phyloP scores from a whole-genome alignment of 2,888 invertebrate genomes.

The Panopea generosa region DNA sequence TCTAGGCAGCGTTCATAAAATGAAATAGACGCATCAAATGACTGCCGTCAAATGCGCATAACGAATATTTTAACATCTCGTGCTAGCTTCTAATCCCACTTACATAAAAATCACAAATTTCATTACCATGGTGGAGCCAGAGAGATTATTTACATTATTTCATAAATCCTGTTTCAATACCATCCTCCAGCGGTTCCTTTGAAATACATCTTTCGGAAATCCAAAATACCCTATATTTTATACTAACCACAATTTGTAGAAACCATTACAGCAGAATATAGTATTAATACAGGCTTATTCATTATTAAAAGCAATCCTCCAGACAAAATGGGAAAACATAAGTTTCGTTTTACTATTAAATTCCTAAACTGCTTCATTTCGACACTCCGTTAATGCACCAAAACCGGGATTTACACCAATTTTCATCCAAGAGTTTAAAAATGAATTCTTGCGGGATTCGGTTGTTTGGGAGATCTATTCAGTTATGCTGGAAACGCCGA shows the following conservation, averaged over 20 bases:
- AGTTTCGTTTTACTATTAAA: constrained; percentile 45
- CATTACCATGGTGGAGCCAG: constrained; percentile 52
- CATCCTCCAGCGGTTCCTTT: constrained; percentile 40
- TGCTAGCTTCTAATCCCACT: constrained; percentile 35
- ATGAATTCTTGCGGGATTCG: constrained; percentile 24
- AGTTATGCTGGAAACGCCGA: no score
- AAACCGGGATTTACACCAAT: constrained; percentile 51
- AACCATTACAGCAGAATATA: constrained; percentile 27
- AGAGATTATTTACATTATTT: constrained; percentile 46
- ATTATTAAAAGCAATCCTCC: constrained; percentile 44
- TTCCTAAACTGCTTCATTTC: constrained; percentile 33
- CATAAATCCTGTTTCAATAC: constrained; percentile 44
- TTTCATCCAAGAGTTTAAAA: constrained; percentile 41
- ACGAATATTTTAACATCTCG: constrained; percentile 29
- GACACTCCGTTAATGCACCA: constrained; percentile 49
- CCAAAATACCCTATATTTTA: constrained; percentile 41
- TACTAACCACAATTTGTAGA: constrained; percentile 38
- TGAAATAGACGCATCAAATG: no score
- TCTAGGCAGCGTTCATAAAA: no score
- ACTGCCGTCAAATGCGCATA: constrained; percentile 7
- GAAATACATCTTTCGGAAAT: constrained; percentile 56
- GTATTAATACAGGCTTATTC: constrained; percentile 53
- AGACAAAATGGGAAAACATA: constrained; percentile 17
- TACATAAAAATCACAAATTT: constrained; percentile 60
- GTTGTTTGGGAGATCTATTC: neutral